These are phyloP conservation scores for Adrianichthys oophorus DNA, from an alignment of 2,797 vertebrate genomes.

Conservation along the genomic window DNA sequence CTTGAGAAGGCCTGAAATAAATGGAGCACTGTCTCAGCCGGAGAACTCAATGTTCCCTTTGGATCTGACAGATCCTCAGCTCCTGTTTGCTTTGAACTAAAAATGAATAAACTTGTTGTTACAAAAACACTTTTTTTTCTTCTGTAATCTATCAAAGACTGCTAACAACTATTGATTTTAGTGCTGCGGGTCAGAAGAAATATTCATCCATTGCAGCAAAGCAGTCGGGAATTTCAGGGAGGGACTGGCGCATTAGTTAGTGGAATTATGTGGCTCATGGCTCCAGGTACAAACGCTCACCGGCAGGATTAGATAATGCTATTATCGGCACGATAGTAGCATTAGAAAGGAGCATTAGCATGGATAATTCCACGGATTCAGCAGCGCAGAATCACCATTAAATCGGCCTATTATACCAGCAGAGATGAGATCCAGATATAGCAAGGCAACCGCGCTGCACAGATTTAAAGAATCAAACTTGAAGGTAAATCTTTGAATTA, in stretches of 20 bases:
- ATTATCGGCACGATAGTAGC: slow-evolving; percentile 79
- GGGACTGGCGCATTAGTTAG: slow-evolving; percentile 76
- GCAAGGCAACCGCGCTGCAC: slow-evolving; percentile 37
- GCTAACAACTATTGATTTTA: slow-evolving; percentile 40
- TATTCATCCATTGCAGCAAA: slow-evolving; percentile 43
- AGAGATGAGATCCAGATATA: slow-evolving; percentile 77
- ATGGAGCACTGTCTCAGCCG: slow-evolving; percentile 33
- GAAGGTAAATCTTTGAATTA: slow-evolving; percentile 72
- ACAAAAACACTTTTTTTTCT: no score
- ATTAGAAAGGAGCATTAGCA: slow-evolving; percentile 80
- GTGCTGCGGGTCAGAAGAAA: slow-evolving; percentile 57
- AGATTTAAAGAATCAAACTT: slow-evolving; percentile 64
- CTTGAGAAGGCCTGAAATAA: slow-evolving; percentile 40
- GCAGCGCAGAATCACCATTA: slow-evolving; percentile 74
- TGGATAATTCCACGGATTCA: slow-evolving; percentile 78
- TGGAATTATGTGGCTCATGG: slow-evolving; percentile 75
- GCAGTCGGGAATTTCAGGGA: slow-evolving; percentile 58
- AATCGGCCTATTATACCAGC: slow-evolving; percentile 72
- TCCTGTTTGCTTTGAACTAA: not conserved
- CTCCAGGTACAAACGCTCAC: slow-evolving; percentile 71
- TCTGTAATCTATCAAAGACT: not conserved
- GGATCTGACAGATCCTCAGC: slow-evolving; percentile 11
- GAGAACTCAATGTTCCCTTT: slow-evolving; percentile 41
- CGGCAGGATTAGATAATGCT: slow-evolving; percentile 79
- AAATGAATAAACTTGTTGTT: not conserved